Base-by-base conservation (phyloP, 2,797 vertebrate genomes). In the Pteronotus mesoamericanus region DNA sequence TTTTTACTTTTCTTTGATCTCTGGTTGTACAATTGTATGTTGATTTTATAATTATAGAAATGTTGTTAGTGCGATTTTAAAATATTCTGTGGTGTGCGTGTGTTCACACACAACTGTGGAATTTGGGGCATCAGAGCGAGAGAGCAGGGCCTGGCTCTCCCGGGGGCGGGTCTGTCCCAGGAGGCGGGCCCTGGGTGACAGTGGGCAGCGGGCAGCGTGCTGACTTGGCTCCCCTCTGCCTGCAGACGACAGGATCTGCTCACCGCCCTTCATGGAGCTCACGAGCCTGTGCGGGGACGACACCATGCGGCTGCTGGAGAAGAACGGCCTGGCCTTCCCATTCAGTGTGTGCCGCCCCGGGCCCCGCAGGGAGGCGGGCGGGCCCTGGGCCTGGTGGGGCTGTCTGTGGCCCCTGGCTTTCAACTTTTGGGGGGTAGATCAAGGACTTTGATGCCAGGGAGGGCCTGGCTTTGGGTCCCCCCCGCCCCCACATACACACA, bases 201-300 rank as follows among this genome's bases (percentile, higher is more conserved):
- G 22, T 37, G 89, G 69, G 92, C 48, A 90, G 95, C n/a, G n/a
- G n/a, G n/a, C n/a, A n/a, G 29, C 26, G 9, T 85, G 69, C 87
- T 96, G 74, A 96, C 9, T 0, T 2, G 0, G 55, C 3, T 32
- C 46, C 32, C 91, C 80, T 95, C 94, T 89, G 48, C 32, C 94
- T 80, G 89, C 91, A 99, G 99, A 99, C 83, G 99, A 99, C 89
- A 98, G 99, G 97, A 99, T 99, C 97, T 99, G 99, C 98, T 99
- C 99, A 53, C 99, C 99, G 21, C 99, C 99, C 29, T 99, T 99
- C 98, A 99, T 99, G 99, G 99, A 99, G 96, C 98, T 99, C 97
- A 99, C 99, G 95, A 98, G 98, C n/a, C 99, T 99, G 94, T 99
- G 99, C 84, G 99, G 99, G 87, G 99, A 99, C 83, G 99, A 99